Evolutionary conservation across 1,140 invertebrate genomes (phyloP), one percentile per base, ranked within the genome.

Genomic region (Drosophila tani): DNA sequence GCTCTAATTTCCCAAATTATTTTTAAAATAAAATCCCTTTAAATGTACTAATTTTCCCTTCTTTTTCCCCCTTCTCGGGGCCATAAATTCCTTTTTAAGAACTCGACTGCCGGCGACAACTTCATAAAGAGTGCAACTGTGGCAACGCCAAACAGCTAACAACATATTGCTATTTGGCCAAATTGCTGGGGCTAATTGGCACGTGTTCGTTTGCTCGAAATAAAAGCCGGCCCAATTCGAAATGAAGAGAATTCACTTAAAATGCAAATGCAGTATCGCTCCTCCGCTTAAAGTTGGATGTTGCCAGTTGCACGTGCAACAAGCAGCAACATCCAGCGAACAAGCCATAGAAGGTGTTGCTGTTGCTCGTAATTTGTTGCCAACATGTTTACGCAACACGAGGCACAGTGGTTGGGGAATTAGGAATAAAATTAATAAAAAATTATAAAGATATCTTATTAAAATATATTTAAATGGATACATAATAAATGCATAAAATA

Each of bases 241-340:
- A 87, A 87, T 86, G 83, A 86, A 88, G 81, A 87, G 84, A 87
- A 88, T 87, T 88, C 84, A 88, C 84, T 87, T 87, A 87, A 87
- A 87, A 87, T 87, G 84, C 84, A 81, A 87, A 87, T 87, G 77
- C 29, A 35, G 66, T 76, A 43, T 38, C n/a, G 59, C 45, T 67
- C 62, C 67, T 69, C 47, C 67, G 47, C 41, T 14, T 38, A 32
- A 47, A 38, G 62, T 43, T 51, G 56, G 56, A 43, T 59, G 45
- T 68, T 27, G 41, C 40, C 40, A 32, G 56, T 66, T 76, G 71
- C 75, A 78, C 75, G 75, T 78, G 75, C 65, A 69, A 55, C 59
- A 50, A 46, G 47, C 17, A 45, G 29, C 65, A 68, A 55, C 59
- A 50, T 24, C 38, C n/a, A 45, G 47, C 38, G 11, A 35, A 47